Evolutionary conservation across 1,140 invertebrate genomes (phyloP), one percentile per base, ranked within the genome.

Genomic region (Mycetomoellerius zeteki): DNA sequence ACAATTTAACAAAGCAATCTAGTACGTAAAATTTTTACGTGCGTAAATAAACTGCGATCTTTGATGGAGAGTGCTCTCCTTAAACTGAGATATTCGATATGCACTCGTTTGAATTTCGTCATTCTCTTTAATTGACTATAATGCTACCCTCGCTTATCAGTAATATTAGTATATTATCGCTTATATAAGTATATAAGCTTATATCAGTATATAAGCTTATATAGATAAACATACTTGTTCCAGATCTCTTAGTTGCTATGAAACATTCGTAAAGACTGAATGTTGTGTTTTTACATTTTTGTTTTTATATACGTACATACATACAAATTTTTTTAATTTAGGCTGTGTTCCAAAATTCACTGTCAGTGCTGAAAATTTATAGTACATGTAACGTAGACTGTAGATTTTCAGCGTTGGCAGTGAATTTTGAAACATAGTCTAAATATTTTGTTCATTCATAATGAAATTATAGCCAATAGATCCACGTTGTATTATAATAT

Each of bases 91-190:
- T 50, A 60, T 16, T 56, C 5, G 21, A n/a, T 52, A 52, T 37
- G n/a, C 56, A 69, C 27, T 67, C 56, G 16, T 33, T 37, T 21
- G 27, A 19, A 24, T n/a, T 50, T 62, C 30, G 54, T 16, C 19
- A 7, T 33, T 24, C 12, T 43, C 33, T 58, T 1, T 33, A 85
- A 24, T 27, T 75, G 64, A 14, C n/a, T 60, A 50, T 33, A 21
- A 54, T 58, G 47, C 54, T 52, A 33, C 27, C 10, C 33, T 30
- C 19, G 52, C 47, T 76, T 54, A 81, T 89, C 27, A 62, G n/a
- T 19, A 64, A 3, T 52, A 76, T 89, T 24, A 62, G 27, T 8
- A 62, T 8, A 37, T 65, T 65, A 65, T 65, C 62, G 3, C 62
- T 37, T 19, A 30, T n/a, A 4, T 3, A 33, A 0, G 16, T n/a